Percentiles rank a stretch among this genome's conserved stretches.
Evolutionary conservation across 2,113 vertebrate genomes (phyloP).

Genomic region (Fukomys damarensis): DNA sequence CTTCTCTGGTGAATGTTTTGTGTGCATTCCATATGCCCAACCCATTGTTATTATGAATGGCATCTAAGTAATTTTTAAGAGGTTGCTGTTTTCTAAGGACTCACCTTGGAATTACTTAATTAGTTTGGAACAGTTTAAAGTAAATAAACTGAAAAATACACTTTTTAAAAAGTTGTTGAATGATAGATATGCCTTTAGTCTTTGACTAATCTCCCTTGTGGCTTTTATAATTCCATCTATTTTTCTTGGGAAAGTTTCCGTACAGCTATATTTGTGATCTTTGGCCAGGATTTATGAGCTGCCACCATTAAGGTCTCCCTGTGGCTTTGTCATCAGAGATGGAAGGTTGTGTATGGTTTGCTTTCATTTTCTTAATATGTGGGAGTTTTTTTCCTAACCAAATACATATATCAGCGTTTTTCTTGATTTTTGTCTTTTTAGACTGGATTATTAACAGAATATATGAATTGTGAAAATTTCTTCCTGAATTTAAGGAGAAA

Average conservation of each 20-base stretch:
- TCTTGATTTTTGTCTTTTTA: constrained; percentile 27
- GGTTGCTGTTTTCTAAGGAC: not conserved
- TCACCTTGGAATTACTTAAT: constrained; percentile 45
- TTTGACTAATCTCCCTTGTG: constrained; percentile 52
- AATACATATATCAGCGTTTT: constrained; percentile 17
- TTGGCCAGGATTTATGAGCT: constrained; percentile 66
- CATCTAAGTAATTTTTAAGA: not conserved
- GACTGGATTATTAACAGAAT: constrained; percentile 29
- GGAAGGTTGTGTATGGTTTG: constrained; percentile 40
- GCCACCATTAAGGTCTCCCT: constrained; percentile 47
- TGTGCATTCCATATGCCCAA: not conserved
- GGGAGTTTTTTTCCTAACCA: constrained; percentile 36
- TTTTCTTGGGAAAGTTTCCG: constrained; percentile 75
- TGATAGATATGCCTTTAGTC: constrained; percentile 58
- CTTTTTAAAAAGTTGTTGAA: constrained; percentile 73
- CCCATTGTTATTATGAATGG: not conserved
- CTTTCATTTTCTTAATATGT: constrained; percentile 47
- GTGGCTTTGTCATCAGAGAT: constrained; percentile 57
- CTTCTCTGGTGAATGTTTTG: not conserved
- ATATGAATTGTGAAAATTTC: constrained; percentile 29
- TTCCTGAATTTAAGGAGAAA: not conserved
- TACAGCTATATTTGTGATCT: constrained; percentile 68
- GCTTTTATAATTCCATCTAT: constrained; percentile 66
- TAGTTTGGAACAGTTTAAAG: constrained; percentile 49
- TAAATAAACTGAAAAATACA: constrained; percentile 63